phyloP scores from a whole-genome alignment of 2,113 vertebrate genomes.

The Saccopteryx bilineata region DNA sequence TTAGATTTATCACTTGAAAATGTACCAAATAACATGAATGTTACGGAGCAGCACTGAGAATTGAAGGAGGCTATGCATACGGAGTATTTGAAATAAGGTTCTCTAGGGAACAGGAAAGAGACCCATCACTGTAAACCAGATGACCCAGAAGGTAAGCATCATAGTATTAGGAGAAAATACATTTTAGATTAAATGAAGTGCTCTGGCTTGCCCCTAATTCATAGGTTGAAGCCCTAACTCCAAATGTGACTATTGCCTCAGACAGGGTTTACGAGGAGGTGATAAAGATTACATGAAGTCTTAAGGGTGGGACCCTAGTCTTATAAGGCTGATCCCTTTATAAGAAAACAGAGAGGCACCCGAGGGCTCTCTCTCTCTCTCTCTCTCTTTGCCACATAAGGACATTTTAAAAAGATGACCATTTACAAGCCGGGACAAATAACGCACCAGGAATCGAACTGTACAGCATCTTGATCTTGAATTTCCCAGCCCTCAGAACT shows the following conservation, averaged over 20 bases:
- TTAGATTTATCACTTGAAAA: not conserved
- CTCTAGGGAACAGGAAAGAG: not conserved
- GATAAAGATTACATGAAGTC: not conserved
- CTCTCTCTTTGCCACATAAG: not conserved
- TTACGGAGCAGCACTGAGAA: rapidly evolving
- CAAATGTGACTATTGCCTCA: not conserved
- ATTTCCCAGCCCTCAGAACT: not conserved
- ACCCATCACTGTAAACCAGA: not conserved
- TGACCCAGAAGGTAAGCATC: not conserved
- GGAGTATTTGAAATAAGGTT: not conserved
- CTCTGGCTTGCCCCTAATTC: not conserved
- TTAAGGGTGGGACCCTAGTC: rapidly evolving
- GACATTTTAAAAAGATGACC: not conserved
- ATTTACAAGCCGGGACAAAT: not conserved
- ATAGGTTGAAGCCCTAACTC: rapidly evolving
- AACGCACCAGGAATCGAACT: not conserved
- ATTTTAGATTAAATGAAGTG: not conserved
- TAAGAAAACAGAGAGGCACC: not conserved
- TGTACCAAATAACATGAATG: not conserved
- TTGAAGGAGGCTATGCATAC: too few relatives aligned
- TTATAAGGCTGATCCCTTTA: rapidly evolving
- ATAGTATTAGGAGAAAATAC: not conserved
- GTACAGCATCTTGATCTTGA: not conserved
- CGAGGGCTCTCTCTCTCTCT: not conserved
- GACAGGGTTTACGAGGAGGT: not conserved